Evolutionary conservation across 2,888 invertebrate genomes (phyloP), one percentile per base, ranked within the genome.

Genomic region (Pharmacophagus antenor): DNA sequence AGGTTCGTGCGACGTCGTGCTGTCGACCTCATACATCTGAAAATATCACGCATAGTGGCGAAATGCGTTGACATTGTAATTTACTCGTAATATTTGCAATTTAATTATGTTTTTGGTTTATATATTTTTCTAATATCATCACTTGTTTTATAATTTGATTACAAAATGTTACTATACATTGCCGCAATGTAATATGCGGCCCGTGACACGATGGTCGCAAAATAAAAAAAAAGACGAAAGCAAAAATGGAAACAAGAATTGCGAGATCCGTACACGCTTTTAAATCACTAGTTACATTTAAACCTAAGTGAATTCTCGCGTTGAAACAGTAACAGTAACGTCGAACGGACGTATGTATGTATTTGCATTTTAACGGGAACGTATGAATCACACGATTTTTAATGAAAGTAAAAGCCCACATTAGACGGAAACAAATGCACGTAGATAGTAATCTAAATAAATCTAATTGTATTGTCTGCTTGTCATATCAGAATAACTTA

Each of bases 331-430:
- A 25, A 25, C 25, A 22, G 53, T 54, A 54, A 23, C 23, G 12
- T 44, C 17, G 18, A 10, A 22, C 53, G 18, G n/a, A 22, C 52
- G 22, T 22, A 22, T 44, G 18, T 7, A 22, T 41, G 22, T 22
- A 23, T 44, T 54, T 54, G 44, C 53, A 54, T 54, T 49, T 25
- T 54, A 54, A 54, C 53, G 44, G 53, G 41, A 53, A 25, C 42
- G 20, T 10, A 15, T 53, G 52, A 53, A 22, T 53, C 52, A 53
- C 18, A 10, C 52, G 46, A 7, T 46, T 18, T 46, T 42, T 23
- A n/a, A 22, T 22, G 52, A 53, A 53, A 53, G 52, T 53, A 42
- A 53, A 17, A 42, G 42, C 42, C n/a, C 17, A 17, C 18, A 42
- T 42, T 42, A 3, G 42, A 15, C 42, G 42, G 17, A 7, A 7